phyloP scores from a whole-genome alignment of 2,888 invertebrate genomes.

The Cordilura impudica region DNA sequence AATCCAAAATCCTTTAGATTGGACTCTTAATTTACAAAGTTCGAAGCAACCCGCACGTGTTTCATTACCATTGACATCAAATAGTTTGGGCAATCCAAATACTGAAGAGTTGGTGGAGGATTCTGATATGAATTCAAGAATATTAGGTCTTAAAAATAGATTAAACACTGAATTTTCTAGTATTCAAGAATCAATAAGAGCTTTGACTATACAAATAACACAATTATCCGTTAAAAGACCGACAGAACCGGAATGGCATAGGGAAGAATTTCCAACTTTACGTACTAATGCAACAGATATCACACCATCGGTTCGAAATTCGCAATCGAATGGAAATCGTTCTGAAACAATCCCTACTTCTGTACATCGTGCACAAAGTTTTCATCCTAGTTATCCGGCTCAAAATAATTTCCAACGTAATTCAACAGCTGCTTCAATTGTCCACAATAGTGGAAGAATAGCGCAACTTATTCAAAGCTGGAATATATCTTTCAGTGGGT shows the following conservation, averaged over 20 bases:
- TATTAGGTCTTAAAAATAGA: neutral
- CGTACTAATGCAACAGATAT: neutral
- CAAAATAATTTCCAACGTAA: too few relatives aligned
- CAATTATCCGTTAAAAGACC: neutral
- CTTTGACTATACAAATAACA: constrained; percentile 20
- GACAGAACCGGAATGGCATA: neutral
- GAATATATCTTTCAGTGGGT: too few relatives aligned
- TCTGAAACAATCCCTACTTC: too few relatives aligned
- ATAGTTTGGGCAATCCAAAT: neutral
- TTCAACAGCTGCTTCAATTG: too few relatives aligned
- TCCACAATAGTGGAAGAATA: too few relatives aligned
- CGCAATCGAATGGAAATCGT: too few relatives aligned
- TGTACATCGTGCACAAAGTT: too few relatives aligned
- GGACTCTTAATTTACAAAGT: constrained; percentile 1
- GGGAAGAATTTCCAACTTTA: neutral
- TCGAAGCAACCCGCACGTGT: neutral
- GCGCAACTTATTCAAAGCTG: too few relatives aligned
- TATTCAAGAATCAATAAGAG: constrained; percentile 17
- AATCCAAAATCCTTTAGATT: neutral
- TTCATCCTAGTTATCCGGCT: too few relatives aligned
- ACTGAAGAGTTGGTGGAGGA: neutral
- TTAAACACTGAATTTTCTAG: constrained; percentile 4
- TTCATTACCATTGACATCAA: neutral
- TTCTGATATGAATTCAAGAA: neutral
- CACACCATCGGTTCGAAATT: neutral